Evolutionary conservation across 2,113 vertebrate species (phyloP), one percentile per base, ranked within the genome.

Genomic region (Edolisoma coerulescens): DNA sequence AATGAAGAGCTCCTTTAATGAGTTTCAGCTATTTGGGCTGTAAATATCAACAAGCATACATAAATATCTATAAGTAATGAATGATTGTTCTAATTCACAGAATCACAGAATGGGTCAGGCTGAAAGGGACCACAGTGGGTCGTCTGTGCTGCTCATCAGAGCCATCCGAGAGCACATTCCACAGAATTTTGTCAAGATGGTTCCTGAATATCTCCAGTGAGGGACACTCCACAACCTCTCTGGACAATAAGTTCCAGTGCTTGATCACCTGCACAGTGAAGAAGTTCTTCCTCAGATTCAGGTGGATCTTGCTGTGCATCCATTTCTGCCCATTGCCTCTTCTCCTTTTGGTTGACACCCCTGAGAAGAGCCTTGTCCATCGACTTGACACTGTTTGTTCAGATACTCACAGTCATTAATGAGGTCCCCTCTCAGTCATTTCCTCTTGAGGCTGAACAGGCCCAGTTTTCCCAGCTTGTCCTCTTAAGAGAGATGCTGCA

Each of bases 401-500:
- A 24, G 49, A 42, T 56, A 18, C 14, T 18, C 4, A 35, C 2
- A 30, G 41, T 41, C 2, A 2, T 2, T 49, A 30, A 18, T 32
- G 26, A 27, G 14, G 6, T 18, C 3, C 12, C 19, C 4, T 50
- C 41, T 56, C 57, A 64, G 21, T 11, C 59, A 57, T 21, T 9
- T 56, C 23, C 56, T 10, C 12, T 45, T 19, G 16, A 37, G 32
- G 27, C 26, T 32, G 49, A 65, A 17, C 11, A 35, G 41, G 14
- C 4, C 8, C 50, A 32, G 57, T 15, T 27, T 3, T 56, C 2
- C 0, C 4, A 8, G 13, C 2, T 32, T 79, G 9, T 32, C 41
- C 16, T 57, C 20, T 16, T n/a, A 28, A 53, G 20, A 70, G 20
- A 61, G 16, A 41, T 14, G 7, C 12, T n/a, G 5, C 18, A n/a